Percentiles rank a stretch among this genome's conserved stretches.
Evolutionary conservation across 2,113 vertebrate genomes (phyloP).

Genomic region (Potamarius usumacintae): DNA sequence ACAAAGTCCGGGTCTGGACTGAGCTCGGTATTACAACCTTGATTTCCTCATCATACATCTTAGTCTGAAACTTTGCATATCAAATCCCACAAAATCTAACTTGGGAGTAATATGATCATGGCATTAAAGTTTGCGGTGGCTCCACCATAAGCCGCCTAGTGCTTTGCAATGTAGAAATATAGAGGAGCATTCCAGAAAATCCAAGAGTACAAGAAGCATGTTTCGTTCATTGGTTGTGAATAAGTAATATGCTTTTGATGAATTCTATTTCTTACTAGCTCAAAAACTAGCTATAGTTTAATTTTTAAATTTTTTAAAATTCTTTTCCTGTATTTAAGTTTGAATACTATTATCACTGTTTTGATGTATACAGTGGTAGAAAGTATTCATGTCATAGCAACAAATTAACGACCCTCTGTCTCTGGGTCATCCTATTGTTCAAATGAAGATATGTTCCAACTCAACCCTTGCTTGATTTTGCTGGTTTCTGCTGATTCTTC

Average conservation of each 20-base stretch:
- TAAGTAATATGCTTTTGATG: not conserved
- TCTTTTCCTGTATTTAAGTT: not conserved
- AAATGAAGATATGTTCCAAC: not conserved
- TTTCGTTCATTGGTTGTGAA: not conserved
- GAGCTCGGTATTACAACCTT: conserved; percentile 28
- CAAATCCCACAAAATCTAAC: conserved; percentile 26
- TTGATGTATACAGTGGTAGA: not conserved
- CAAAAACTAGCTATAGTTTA: not conserved
- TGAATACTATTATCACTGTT: not conserved
- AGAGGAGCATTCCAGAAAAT: not conserved
- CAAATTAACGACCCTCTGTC: no score
- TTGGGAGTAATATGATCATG: conserved; percentile 39
- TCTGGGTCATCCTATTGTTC: not conserved
- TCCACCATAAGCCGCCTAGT: not conserved
- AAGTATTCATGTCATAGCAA: not conserved
- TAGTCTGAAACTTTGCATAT: conserved; percentile 36
- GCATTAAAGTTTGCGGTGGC: conserved; percentile 27
- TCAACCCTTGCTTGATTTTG: conserved; percentile 71
- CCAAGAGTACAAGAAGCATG: not conserved
- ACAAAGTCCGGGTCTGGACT: conserved; percentile 34
- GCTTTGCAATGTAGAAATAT: not conserved
- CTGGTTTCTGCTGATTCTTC: conserved; percentile 80
- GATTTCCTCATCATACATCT: conserved; percentile 40
- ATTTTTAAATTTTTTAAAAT: no score
- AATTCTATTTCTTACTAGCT: not conserved